A percentile compares a stretch with the other conserved stretches of the same genome.
Conservation (phyloP, 2,888 invertebrate genomes). For the Lomographa bimaculata region DNA sequence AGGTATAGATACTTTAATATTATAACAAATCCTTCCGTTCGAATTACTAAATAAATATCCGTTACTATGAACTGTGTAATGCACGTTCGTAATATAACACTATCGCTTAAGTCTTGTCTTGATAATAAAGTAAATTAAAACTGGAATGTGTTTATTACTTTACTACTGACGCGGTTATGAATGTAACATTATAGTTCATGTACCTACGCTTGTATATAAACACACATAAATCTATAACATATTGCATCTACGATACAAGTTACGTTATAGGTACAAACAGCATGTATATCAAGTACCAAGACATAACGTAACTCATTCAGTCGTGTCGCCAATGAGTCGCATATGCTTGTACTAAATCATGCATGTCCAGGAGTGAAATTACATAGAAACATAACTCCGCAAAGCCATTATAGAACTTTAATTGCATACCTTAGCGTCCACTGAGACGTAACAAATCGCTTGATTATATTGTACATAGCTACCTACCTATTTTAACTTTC, state of each 20-base stretch:
- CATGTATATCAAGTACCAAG: background rate
- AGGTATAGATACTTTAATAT: no score
- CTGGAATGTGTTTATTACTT: conserved; percentile 12
- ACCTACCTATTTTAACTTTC: no score
- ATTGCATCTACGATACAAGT: conserved; percentile 2
- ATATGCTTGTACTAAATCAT: conserved; percentile 3
- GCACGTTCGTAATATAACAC: conserved; percentile 15
- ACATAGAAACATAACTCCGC: conserved; percentile 4
- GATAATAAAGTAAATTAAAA: conserved; percentile 21
- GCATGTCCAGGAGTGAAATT: background rate
- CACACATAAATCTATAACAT: background rate
- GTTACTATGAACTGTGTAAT: background rate
- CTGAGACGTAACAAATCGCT: conserved; percentile 2
- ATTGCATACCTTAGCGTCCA: background rate
- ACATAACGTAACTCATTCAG: conserved; percentile 2
- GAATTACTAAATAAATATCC: conserved; percentile 2
- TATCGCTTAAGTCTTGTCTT: no score
- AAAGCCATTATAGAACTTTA: conserved; percentile 5
- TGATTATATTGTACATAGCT: no score
- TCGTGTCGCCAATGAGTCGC: conserved; percentile 1
- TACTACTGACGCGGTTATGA: conserved; percentile 10
- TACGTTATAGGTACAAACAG: background rate
- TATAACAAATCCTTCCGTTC: no score
- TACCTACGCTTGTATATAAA: background rate
- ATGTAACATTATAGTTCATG: conserved; percentile 19